phyloP scores from a whole-genome alignment of 1,140 invertebrate genomes.

The Drosophila rhopaloa region DNA sequence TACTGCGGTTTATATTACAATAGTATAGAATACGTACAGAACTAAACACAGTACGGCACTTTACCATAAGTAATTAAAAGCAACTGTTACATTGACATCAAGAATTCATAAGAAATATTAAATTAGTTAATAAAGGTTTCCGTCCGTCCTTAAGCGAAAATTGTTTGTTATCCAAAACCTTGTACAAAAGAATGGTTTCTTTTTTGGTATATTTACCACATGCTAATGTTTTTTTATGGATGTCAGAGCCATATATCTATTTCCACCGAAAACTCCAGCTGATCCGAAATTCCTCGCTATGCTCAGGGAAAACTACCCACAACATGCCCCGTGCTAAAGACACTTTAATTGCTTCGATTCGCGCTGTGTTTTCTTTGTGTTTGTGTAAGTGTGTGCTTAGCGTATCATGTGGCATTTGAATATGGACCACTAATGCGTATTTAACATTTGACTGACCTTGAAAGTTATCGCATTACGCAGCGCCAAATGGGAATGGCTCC shows the following conservation, averaged over 20 bases:
- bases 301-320: conserved; percentile 11
- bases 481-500: conserved; percentile 8
- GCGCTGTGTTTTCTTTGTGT: conserved; percentile 5
- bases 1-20: too few relatives aligned
- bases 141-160: too few relatives aligned
- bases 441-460: conserved; percentile 75
- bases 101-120: too few relatives aligned
- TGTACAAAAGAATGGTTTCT: too few relatives aligned
- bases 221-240: too few relatives aligned
- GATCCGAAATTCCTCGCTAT: conserved; percentile 5
- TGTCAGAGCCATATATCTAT: neutral
- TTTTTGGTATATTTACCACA: too few relatives aligned
- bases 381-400: conserved; percentile 22
- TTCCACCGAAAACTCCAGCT: neutral
- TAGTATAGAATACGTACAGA: too few relatives aligned
- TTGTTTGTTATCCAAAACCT: too few relatives aligned
- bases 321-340: conserved; percentile 61
- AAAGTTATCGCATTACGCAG: conserved; percentile 63
- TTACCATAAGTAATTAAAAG: too few relatives aligned
- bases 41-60: too few relatives aligned
- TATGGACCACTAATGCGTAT: conserved; percentile 62
- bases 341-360: conserved; percentile 73
- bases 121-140: too few relatives aligned
- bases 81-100: too few relatives aligned
- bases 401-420: conserved; percentile 52